Conservation (phyloP, 2,113 vertebrate genomes). For the Candoia aspera region DNA sequence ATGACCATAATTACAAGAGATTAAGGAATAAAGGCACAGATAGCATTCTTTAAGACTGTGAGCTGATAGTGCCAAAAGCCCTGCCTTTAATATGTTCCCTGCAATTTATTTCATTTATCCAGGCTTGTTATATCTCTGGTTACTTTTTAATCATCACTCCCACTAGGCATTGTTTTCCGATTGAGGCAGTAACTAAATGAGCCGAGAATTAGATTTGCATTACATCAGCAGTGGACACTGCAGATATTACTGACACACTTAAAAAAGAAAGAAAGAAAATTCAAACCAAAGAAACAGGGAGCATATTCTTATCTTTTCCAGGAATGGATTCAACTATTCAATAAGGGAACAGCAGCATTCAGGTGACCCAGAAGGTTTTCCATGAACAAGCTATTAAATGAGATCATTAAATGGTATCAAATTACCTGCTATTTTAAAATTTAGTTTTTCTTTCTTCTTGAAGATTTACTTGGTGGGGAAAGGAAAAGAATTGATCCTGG, state of each 20-base stretch:
- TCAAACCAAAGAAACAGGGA: slow-evolving; percentile 59
- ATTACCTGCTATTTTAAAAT: slow-evolving; percentile 23
- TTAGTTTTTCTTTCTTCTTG: slow-evolving; percentile 29
- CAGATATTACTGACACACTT: slow-evolving; percentile 64
- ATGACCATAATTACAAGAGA: slow-evolving; percentile 32
- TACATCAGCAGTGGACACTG: slow-evolving; percentile 60
- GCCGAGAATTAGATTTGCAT: slow-evolving; percentile 66
- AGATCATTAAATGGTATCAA: slow-evolving; percentile 37
- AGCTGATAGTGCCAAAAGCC: slow-evolving; percentile 51
- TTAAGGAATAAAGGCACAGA: slow-evolving; percentile 23
- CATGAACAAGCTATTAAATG: slow-evolving; percentile 15
- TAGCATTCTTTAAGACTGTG: slow-evolving; percentile 51
- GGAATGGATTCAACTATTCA: slow-evolving; percentile 38
- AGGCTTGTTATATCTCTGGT: slow-evolving; percentile 40
- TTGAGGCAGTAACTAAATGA: slow-evolving; percentile 65
- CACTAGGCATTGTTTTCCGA: slow-evolving; percentile 64
- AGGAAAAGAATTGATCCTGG: background rate
- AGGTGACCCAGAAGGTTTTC: slow-evolving; percentile 15
- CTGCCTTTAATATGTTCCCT: slow-evolving; percentile 48
- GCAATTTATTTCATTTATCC: slow-evolving; percentile 57
- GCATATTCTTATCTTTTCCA: slow-evolving; percentile 47
- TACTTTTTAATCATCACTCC: slow-evolving; percentile 71
- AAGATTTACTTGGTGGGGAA: slow-evolving; percentile 5
- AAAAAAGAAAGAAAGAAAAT: slow-evolving; percentile 43
- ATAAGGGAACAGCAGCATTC: slow-evolving; percentile 20